phyloP scores from a whole-genome alignment of 2,113 vertebrate genomes.

The Perca fluviatilis region DNA sequence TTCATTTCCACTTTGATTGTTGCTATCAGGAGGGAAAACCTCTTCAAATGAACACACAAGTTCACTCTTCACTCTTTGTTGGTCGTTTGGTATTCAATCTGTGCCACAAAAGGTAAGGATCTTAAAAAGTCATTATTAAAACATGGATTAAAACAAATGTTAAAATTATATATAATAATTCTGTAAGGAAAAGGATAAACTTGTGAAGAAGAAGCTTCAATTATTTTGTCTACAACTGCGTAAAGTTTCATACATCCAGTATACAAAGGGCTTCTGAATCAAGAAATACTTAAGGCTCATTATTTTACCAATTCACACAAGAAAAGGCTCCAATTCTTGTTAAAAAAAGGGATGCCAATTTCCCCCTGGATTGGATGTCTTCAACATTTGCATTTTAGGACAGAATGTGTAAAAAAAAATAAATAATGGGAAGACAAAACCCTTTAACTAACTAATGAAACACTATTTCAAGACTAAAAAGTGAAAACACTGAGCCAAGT shows the following conservation, averaged over 20 bases:
- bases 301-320: too few relatives aligned
- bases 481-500: neutral
- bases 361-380: neutral
- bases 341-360: neutral
- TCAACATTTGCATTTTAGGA: neutral
- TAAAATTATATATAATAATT: neutral
- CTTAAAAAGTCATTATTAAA: neutral
- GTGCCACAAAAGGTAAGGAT: neutral
- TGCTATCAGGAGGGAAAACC: neutral
- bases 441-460: neutral
- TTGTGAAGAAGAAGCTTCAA: neutral
- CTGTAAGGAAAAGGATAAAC: neutral
- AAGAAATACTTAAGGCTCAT: too few relatives aligned
- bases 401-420: neutral
- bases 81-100: neutral
- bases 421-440: neutral
- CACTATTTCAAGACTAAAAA: neutral
- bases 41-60: too few relatives aligned
- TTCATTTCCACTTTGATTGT: neutral
- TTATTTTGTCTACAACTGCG: too few relatives aligned
- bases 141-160: neutral
- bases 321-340: neutral
- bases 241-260: neutral
- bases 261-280: too few relatives aligned
- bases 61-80: too few relatives aligned